These are phyloP conservation scores for Theocolax elegans DNA, from an alignment of 1,140 invertebrate species.

Conservation along the genomic window DNA sequence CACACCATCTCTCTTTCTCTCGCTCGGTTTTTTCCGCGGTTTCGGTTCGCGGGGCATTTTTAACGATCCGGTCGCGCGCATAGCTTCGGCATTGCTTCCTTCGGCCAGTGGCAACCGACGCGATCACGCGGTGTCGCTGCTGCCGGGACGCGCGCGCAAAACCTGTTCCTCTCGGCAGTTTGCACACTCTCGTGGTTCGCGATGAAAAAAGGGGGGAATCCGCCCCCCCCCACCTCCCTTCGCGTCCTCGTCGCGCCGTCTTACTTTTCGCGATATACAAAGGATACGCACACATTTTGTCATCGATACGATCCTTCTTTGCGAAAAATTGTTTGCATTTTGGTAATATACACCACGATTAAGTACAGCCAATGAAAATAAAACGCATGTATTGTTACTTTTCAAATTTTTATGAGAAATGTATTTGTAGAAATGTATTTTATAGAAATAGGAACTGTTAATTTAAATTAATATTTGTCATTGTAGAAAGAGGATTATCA, in stretches of 20 bases:
- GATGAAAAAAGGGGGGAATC: slow-evolving; percentile 17
- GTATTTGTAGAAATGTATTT: no score
- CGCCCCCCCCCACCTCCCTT: not conserved
- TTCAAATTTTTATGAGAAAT: no score
- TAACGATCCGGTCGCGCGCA: slow-evolving; percentile 37
- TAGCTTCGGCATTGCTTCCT: not conserved
- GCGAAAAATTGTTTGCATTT: no score
- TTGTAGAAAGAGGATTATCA: no score
- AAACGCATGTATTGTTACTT: no score
- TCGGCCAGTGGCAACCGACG: slow-evolving; percentile 9
- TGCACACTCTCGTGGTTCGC: not conserved
- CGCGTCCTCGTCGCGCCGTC: not conserved
- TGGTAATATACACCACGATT: no score
- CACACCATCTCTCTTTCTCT: slow-evolving; percentile 5
- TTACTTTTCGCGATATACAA: slow-evolving; percentile 12
- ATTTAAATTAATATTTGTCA: no score
- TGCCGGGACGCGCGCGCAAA: slow-evolving; percentile 41
- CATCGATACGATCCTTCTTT: not conserved
- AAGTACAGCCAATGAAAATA: no score
- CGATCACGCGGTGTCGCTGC: not conserved
- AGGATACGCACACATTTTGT: slow-evolving; percentile 12
- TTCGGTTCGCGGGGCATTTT: slow-evolving; percentile 28
- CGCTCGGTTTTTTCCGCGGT: slow-evolving; percentile 36
- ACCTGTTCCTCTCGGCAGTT: slow-evolving; percentile 48
- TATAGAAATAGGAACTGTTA: no score